phyloP scores from a whole-genome alignment of 2,888 invertebrate genomes.

The Nymphalis polychloros region DNA sequence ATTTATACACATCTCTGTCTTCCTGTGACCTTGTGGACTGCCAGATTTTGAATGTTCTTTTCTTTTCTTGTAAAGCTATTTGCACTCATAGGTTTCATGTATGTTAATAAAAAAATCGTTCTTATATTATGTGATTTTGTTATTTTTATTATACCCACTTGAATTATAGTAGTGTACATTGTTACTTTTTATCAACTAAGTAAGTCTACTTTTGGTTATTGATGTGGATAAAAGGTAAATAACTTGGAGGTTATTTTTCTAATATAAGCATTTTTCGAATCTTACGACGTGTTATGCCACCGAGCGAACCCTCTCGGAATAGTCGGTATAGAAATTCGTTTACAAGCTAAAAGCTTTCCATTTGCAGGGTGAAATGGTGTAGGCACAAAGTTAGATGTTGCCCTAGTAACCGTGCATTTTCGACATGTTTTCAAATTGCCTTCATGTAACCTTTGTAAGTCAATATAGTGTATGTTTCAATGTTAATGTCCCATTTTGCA shows the following conservation, averaged over 20 bases:
- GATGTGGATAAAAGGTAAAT: not conserved
- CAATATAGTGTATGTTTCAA: not conserved
- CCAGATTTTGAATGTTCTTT: too few species aligned
- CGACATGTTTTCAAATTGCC: conserved; percentile 16
- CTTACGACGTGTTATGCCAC: conserved; percentile 32
- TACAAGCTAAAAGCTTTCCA: conserved; percentile 73
- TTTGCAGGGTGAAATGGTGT: conserved; percentile 57
- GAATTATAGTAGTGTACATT: not conserved
- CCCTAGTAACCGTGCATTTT: conserved; percentile 26
- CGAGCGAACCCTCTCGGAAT: conserved; percentile 43
- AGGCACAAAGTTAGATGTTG: conserved; percentile 35
- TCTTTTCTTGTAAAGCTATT: too few species aligned
- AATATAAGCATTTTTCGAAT: conserved; percentile 28
- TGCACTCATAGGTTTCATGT: too few species aligned
- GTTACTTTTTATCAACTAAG: not conserved
- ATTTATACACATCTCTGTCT: too few species aligned
- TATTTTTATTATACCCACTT: too few species aligned
- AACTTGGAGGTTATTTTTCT: not conserved
- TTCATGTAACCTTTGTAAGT: conserved; percentile 1
- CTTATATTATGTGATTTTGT: too few species aligned
- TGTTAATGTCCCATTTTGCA: not conserved
- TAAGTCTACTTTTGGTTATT: not conserved
- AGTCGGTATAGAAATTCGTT: conserved; percentile 62
- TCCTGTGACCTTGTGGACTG: too few species aligned
- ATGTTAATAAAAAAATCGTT: too few species aligned